Evolutionary conservation across 2,113 vertebrate species (phyloP).

Genomic region (Hippoglossus stenolepis): DNA sequence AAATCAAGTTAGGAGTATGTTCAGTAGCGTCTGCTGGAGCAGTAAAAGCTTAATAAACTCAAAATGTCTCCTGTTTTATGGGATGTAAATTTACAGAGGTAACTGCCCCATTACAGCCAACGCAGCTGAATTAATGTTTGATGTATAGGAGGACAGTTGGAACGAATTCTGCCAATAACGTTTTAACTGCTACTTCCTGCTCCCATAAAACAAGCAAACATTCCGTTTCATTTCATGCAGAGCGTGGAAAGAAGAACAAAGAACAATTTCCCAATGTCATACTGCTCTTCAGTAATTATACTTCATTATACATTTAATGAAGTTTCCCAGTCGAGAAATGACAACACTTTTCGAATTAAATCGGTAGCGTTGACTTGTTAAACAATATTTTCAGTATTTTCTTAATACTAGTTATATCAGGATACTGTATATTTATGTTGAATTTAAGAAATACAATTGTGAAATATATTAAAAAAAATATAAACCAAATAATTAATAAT

Average conservation of each 20-base stretch:
- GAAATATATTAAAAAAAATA: too few relatives aligned
- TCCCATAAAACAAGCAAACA: slow-evolving; percentile 62
- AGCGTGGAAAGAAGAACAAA: background rate
- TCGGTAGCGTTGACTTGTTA: too few relatives aligned
- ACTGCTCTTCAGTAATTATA: background rate
- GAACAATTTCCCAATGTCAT: too few relatives aligned
- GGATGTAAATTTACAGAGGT: slow-evolving; percentile 61
- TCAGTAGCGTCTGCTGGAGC: slow-evolving; percentile 2
- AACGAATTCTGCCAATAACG: slow-evolving; percentile 26
- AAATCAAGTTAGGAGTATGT: background rate
- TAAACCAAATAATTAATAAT: too few relatives aligned
- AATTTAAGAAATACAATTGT: too few relatives aligned
- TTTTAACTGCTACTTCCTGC: slow-evolving; percentile 44
- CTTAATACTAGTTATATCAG: too few relatives aligned
- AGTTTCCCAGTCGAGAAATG: too few relatives aligned
- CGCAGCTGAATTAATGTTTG: slow-evolving; percentile 44
- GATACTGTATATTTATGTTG: too few relatives aligned
- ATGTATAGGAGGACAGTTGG: slow-evolving; percentile 16
- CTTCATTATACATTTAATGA: too few relatives aligned
- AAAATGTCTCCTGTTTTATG: slow-evolving; percentile 34
- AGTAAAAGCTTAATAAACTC: slow-evolving; percentile 49
- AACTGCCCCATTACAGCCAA: slow-evolving; percentile 5
- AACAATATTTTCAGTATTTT: too few relatives aligned
- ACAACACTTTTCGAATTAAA: too few relatives aligned
- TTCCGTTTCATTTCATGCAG: slow-evolving; percentile 38